Conservation (phyloP, 2,797 vertebrate species). For the Aeoliscus strigatus region DNA sequence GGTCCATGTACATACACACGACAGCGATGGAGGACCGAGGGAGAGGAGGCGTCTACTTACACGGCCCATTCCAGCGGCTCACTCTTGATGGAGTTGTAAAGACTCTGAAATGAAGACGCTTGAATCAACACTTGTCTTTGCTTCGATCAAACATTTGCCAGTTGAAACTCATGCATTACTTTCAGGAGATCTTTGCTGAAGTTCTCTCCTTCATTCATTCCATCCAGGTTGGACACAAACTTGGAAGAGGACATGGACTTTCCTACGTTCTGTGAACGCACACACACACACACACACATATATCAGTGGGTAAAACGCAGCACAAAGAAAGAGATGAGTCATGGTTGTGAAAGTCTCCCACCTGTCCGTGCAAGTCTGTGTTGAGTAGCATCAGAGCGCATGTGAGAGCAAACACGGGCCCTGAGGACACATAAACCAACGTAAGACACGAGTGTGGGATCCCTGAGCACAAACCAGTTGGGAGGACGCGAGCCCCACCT, state of each 20-base stretch:
- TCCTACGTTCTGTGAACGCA: slow-evolving; percentile 79
- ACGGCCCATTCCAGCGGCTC: slow-evolving; percentile 84
- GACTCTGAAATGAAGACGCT: slow-evolving; percentile 62
- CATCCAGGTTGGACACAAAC: slow-evolving; percentile 84
- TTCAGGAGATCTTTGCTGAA: slow-evolving; percentile 86
- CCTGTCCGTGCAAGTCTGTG: slow-evolving; percentile 87
- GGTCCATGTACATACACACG: too few species aligned
- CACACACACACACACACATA: slow-evolving; percentile 3
- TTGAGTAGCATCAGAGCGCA: slow-evolving; percentile 95
- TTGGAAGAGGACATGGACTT: slow-evolving; percentile 83
- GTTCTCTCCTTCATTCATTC: slow-evolving; percentile 80
- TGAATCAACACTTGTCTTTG: not conserved
- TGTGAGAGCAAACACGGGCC: slow-evolving; percentile 80
- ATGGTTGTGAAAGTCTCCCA: slow-evolving; percentile 24
- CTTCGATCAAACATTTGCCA: not conserved
- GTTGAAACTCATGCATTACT: slow-evolving; percentile 55
- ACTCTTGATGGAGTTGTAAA: slow-evolving; percentile 85
- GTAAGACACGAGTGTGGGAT: not conserved
- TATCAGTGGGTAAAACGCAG: too few species aligned
- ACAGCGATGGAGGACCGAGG: too few species aligned
- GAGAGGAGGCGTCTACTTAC: slow-evolving; percentile 70
- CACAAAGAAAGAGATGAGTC: not conserved
- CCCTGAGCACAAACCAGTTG: not conserved
- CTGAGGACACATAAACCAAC: slow-evolving; percentile 54
- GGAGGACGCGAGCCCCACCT: slow-evolving; percentile 55